Conservation (phyloP, 2,888 invertebrate species). For the Eilema sororculum region DNA sequence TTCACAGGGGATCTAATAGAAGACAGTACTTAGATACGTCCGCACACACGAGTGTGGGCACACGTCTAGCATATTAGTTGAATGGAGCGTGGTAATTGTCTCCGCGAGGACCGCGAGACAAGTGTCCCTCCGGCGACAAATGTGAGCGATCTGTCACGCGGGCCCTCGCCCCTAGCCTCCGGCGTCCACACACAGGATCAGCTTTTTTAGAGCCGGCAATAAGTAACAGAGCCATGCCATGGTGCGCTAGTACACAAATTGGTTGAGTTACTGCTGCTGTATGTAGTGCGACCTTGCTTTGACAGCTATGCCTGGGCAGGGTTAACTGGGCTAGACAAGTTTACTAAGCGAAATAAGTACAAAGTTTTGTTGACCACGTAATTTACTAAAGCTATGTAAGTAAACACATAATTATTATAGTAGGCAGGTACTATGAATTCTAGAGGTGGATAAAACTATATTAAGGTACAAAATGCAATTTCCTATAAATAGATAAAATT, state of each 20-base stretch:
- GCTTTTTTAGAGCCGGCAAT: constrained; percentile 21
- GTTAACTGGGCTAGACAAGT: neutral
- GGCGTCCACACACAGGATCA: neutral
- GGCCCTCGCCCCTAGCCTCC: constrained; percentile 10
- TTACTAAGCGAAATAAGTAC: neutral
- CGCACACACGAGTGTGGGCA: neutral
- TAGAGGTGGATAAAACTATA: neutral
- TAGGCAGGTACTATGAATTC: too few species aligned
- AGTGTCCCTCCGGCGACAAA: constrained; percentile 28
- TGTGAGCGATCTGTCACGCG: constrained; percentile 35
- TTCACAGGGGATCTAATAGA: neutral
- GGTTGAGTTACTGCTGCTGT: neutral
- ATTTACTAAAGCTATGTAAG: too few species aligned
- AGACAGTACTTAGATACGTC: neutral
- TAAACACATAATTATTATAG: neutral
- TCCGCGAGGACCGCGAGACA: constrained; percentile 1
- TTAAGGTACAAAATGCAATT: neutral
- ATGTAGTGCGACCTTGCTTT: too few species aligned
- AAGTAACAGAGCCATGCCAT: neutral
- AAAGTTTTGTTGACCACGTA: neutral
- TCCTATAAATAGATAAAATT: constrained; percentile 1
- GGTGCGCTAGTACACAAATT: neutral
- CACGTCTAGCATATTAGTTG: constrained; percentile 1
- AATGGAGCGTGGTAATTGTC: constrained; percentile 10
- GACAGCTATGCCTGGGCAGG: too few species aligned